Evolutionary conservation across 2,888 invertebrate species (phyloP).

Genomic region (Aplocera efformata): DNA sequence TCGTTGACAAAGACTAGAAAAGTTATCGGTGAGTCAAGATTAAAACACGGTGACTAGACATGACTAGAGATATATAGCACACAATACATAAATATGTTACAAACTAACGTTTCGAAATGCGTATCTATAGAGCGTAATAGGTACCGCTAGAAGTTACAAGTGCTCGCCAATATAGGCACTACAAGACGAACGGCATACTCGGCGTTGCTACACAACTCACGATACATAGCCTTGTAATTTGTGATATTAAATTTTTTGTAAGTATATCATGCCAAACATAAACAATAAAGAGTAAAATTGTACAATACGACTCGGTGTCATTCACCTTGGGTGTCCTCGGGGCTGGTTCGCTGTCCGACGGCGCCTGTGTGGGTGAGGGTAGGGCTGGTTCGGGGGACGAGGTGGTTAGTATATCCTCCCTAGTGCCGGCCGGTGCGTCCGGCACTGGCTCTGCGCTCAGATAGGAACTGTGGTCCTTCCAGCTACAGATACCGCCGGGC

Average conservation of each 20-base stretch:
- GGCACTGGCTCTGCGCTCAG: constrained; percentile 76
- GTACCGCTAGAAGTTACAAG: constrained; percentile 42
- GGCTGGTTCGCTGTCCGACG: constrained; percentile 45
- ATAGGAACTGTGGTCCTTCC: constrained; percentile 90
- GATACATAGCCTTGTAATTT: constrained; percentile 64
- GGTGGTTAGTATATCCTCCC: constrained; percentile 78
- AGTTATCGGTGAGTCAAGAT: constrained; percentile 31
- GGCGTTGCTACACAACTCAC: constrained; percentile 62
- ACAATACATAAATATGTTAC: constrained; percentile 43
- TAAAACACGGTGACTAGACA: constrained; percentile 63
- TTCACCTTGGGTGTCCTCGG: constrained; percentile 73
- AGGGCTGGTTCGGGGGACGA: constrained; percentile 65
- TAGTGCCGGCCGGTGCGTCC: constrained; percentile 39
- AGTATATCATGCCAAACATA: constrained; percentile 79
- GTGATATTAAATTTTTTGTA: constrained; percentile 73
- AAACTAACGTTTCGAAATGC: constrained; percentile 40
- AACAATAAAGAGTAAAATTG: constrained; percentile 70
- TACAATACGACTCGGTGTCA: constrained; percentile 77
- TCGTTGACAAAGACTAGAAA: constrained; percentile 53
- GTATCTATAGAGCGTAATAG: constrained; percentile 29
- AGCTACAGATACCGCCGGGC: constrained; percentile 89
- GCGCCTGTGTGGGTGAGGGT: constrained; percentile 69
- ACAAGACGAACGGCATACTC: constrained; percentile 72
- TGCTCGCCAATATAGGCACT: constrained; percentile 69
- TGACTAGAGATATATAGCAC: constrained; percentile 68